Conservation (phyloP, 2,888 invertebrate genomes). For the Oithona nana region DNA sequence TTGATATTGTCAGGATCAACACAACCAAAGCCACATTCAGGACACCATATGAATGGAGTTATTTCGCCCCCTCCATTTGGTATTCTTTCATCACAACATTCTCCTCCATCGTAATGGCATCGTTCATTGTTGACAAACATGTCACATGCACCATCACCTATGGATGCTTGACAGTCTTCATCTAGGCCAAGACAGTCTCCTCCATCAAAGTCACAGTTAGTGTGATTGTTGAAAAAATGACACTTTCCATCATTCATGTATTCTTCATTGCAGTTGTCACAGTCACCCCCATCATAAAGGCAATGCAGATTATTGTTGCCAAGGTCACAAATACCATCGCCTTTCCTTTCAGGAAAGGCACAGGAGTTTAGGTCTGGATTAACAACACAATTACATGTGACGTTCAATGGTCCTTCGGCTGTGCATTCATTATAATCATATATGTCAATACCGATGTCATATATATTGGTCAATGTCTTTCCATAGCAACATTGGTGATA, state of each 20-base stretch:
- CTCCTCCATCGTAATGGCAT: neutral
- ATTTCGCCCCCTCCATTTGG: neutral
- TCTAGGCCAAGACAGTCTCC: neutral
- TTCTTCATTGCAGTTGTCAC: neutral
- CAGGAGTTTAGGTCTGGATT: neutral
- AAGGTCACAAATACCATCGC: neutral
- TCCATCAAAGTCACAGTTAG: neutral
- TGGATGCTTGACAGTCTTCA: neutral
- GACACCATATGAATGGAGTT: too few relatives aligned
- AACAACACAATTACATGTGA: neutral
- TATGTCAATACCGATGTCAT: too few relatives aligned
- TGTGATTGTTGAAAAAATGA: neutral
- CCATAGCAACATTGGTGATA: too few relatives aligned
- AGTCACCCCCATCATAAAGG: neutral
- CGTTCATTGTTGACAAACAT: neutral
- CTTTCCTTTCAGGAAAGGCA: neutral
- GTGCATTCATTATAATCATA: too few relatives aligned
- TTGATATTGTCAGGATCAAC: too few relatives aligned
- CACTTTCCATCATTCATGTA: neutral
- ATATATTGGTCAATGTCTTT: too few relatives aligned
- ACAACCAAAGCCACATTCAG: neutral
- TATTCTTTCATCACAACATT: neutral
- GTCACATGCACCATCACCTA: neutral
- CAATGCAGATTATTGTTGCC: neutral
- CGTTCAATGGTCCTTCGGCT: too few relatives aligned